Evolutionary conservation across 1,140 invertebrate species (phyloP).

Genomic region (Drosophila mayri): DNA sequence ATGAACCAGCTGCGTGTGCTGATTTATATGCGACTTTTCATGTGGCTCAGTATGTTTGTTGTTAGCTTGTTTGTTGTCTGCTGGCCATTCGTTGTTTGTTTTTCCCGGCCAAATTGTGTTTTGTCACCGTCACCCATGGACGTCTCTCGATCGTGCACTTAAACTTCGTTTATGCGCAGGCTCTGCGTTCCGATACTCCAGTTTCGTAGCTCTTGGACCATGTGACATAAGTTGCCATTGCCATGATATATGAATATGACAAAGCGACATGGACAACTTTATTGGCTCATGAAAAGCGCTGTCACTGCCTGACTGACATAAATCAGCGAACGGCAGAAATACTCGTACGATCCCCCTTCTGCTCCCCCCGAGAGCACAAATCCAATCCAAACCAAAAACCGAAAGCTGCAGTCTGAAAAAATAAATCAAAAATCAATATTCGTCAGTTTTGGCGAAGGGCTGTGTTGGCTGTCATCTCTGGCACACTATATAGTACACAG

Average conservation of each 20-base stretch:
- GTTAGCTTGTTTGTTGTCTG: neutral
- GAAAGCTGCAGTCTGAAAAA: conserved; percentile 44
- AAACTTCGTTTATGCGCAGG: conserved; percentile 65
- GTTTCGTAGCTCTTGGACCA: conserved; percentile 34
- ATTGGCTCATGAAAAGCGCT: conserved; percentile 84
- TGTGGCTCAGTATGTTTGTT: conserved; percentile 21
- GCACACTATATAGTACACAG: neutral
- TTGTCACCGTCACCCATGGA: conserved; percentile 62
- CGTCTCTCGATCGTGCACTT: conserved; percentile 73
- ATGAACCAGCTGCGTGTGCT: conserved; percentile 78
- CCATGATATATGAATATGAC: conserved; percentile 83
- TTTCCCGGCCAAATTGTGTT: conserved; percentile 68
- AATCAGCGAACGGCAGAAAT: conserved; percentile 69
- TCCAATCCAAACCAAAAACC: conserved; percentile 34
- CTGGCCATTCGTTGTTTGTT: conserved; percentile 28
- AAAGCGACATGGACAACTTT: conserved; percentile 83
- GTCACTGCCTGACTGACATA: conserved; percentile 83
- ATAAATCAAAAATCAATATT: conserved; percentile 80
- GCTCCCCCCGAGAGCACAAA: neutral
- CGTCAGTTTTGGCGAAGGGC: conserved; percentile 28
- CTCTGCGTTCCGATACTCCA: conserved; percentile 36
- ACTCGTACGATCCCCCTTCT: neutral
- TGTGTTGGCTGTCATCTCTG: conserved; percentile 13
- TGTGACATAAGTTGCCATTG: conserved; percentile 79
- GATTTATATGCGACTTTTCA: conserved; percentile 76